phyloP scores from a whole-genome alignment of 1,140 invertebrate genomes.

The Cydia pomonella region DNA sequence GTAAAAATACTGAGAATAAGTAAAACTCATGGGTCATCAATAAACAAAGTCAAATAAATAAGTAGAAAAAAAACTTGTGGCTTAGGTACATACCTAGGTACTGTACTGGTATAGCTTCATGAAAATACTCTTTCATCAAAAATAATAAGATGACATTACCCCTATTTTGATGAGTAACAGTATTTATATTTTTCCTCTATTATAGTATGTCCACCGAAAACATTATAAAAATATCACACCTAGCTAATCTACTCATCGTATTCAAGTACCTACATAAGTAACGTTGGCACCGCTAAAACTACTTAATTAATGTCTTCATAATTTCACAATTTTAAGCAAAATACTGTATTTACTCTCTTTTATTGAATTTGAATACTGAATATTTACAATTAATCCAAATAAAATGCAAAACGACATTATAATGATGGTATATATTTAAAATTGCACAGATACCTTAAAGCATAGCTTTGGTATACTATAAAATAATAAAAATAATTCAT shows the following conservation, averaged over 20 bases:
- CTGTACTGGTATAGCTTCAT: no score
- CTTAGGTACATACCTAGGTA: not conserved
- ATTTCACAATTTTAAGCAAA: conserved; percentile 12
- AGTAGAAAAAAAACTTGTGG: no score
- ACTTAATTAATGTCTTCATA: not conserved
- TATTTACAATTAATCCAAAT: not conserved
- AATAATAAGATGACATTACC: not conserved
- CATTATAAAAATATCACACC: conserved; percentile 33
- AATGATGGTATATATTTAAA: not conserved
- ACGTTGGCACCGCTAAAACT: conserved; percentile 26
- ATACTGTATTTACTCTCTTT: conserved; percentile 21
- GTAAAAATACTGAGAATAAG: no score
- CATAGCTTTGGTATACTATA: conserved; percentile 13
- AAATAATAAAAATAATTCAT: not conserved
- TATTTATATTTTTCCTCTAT: not conserved
- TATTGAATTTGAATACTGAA: conserved; percentile 4
- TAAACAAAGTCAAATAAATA: no score
- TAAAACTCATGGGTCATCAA: no score
- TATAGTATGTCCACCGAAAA: conserved; percentile 22
- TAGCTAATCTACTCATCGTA: not conserved
- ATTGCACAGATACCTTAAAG: conserved; percentile 10
- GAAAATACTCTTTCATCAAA: not conserved
- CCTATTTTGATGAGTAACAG: not conserved
- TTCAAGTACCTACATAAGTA: conserved; percentile 6
- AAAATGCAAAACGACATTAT: not conserved